These are phyloP conservation scores for Shinisaurus crocodilurus DNA, from an alignment of 2,113 vertebrate species.

Conservation along the genomic window DNA sequence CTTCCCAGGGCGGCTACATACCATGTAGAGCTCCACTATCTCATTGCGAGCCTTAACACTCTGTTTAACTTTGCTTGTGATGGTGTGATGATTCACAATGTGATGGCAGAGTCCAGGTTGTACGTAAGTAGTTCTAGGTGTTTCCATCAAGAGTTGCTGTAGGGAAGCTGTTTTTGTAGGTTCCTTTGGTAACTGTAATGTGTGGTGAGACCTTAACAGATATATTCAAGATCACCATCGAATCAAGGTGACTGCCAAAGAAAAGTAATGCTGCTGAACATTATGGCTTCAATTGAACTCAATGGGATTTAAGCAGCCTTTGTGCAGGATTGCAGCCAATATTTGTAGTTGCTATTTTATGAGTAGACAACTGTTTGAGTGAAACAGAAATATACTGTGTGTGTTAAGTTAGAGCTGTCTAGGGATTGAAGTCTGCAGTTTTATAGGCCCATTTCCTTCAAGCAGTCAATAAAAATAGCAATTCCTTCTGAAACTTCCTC, in stretches of 20 bases:
- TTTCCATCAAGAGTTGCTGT: not conserved
- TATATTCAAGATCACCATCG: not conserved
- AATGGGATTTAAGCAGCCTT: not conserved
- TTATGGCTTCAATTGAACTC: not conserved
- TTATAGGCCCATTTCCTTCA: slow-evolving; percentile 64
- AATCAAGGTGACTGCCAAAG: not conserved
- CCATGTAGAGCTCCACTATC: no score
- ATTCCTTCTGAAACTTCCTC: slow-evolving; percentile 66
- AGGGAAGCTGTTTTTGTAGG: not conserved
- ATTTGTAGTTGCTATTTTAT: slow-evolving; percentile 18
- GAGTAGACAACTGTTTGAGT: slow-evolving; percentile 18
- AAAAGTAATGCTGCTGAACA: not conserved
- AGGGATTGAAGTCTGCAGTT: slow-evolving; percentile 62
- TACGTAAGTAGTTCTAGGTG: not conserved
- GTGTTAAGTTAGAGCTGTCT: slow-evolving; percentile 54
- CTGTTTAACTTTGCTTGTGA: no score
- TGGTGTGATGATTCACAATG: no score
- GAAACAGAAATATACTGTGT: slow-evolving; percentile 17
- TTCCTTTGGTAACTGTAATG: not conserved
- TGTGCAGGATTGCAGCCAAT: not conserved
- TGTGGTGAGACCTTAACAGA: not conserved
- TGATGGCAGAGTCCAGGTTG: not conserved
- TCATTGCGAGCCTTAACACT: not conserved
- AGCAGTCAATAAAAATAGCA: slow-evolving; percentile 68
- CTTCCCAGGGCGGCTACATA: no score